Percentiles rank a stretch among this genome's conserved stretches.
Conservation (phyloP, 2,113 vertebrate genomes). For the Orthonyx spaldingii region DNA sequence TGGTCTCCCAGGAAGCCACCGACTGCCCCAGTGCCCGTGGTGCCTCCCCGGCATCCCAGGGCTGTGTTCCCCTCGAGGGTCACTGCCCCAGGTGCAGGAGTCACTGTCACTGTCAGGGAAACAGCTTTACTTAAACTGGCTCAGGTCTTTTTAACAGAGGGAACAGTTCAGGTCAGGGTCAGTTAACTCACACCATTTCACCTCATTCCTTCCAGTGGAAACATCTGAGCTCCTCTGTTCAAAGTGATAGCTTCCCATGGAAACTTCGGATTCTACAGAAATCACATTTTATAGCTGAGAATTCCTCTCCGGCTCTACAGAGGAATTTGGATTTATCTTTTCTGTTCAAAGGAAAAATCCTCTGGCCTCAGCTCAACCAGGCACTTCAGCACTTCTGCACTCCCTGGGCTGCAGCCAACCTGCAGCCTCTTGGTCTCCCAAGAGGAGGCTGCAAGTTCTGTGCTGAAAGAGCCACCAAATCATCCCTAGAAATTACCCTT, state of each 20-base stretch:
- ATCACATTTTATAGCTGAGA: background rate
- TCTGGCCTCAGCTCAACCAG: background rate
- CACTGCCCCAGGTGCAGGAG: background rate
- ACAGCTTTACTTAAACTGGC: background rate
- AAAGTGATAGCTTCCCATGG: background rate
- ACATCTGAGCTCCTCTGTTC: background rate
- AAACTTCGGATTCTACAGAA: background rate
- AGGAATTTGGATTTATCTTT: background rate
- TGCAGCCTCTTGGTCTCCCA: background rate
- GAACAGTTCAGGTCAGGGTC: background rate
- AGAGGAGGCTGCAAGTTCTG: background rate
- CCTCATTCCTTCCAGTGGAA: background rate
- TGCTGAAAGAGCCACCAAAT: background rate
- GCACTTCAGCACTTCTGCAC: background rate
- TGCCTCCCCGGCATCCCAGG: background rate
- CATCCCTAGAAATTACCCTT: background rate
- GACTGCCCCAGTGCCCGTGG: fast-evolving
- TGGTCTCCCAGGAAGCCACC: background rate
- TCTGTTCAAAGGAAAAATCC: background rate
- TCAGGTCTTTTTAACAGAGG: background rate
- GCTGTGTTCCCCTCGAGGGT: fast-evolving
- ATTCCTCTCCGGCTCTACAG: background rate
- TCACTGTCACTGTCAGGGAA: background rate
- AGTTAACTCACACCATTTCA: background rate
- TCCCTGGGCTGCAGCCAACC: background rate